Evolutionary conservation across 2,113 vertebrate species (phyloP).

Genomic region (Dromaius novaehollandiae): DNA sequence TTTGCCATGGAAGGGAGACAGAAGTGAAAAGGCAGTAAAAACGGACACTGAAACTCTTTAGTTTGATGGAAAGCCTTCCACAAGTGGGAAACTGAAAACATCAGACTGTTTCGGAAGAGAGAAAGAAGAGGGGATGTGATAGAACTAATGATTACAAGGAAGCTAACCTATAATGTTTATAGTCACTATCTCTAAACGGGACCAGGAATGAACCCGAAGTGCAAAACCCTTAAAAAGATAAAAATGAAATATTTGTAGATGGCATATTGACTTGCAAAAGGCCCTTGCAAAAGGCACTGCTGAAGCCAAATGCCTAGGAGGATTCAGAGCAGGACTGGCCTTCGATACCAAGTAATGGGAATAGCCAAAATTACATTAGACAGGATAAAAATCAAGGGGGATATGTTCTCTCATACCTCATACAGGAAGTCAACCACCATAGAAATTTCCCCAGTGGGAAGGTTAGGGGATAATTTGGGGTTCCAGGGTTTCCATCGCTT

Average conservation of each 20-base stretch:
- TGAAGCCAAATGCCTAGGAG: not conserved
- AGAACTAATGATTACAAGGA: not conserved
- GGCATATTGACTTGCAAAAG: not conserved
- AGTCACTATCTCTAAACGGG: not conserved
- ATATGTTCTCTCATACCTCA: accelerated
- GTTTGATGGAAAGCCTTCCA: not conserved
- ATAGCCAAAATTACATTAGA: not conserved
- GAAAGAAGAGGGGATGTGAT: not conserved
- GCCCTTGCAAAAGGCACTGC: not conserved
- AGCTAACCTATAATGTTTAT: not conserved
- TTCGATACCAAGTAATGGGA: not conserved
- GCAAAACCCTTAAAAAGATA: not conserved
- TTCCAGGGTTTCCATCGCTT: not conserved
- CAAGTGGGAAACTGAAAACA: not conserved
- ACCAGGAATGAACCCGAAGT: not conserved
- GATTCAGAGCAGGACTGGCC: not conserved
- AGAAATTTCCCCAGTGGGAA: not conserved
- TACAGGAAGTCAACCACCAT: not conserved
- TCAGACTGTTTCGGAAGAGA: not conserved
- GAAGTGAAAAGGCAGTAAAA: not conserved
- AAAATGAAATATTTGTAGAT: not conserved
- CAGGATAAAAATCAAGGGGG: slow-evolving; percentile 35
- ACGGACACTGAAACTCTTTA: not conserved
- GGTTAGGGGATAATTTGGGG: not conserved
- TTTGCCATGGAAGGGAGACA: not conserved